Evolutionary conservation across 2,113 vertebrate species (phyloP).

Genomic region (Varanus komodoensis): DNA sequence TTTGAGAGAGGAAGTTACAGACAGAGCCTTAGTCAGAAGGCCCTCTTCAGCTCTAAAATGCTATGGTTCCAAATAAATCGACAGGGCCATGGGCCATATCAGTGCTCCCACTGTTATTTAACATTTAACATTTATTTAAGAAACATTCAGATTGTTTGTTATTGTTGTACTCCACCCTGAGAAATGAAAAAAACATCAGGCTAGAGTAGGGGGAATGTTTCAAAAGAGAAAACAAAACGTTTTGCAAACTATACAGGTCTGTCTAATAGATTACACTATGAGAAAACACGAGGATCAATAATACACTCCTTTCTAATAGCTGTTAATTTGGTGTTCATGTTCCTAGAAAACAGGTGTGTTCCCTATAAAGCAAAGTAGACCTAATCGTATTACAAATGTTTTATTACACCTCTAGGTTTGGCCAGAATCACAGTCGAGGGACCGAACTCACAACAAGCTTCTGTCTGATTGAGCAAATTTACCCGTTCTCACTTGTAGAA

Average conservation of each 20-base stretch:
- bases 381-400: neutral
- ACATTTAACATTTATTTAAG: too few species aligned
- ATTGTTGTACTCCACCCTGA: too few species aligned
- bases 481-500: neutral
- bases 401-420: neutral
- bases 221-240: neutral
- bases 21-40: too few species aligned
- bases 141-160: too few species aligned
- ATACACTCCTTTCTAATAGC: neutral
- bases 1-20: too few species aligned
- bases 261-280: neutral
- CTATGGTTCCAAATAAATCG: neutral
- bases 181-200: too few species aligned
- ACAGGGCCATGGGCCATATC: neutral
- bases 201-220: neutral
- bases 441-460: neutral
- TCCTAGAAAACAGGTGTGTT: neutral
- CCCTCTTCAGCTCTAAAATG: too few species aligned
- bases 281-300: neutral
- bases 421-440: neutral
- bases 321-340: neutral
- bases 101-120: too few species aligned
- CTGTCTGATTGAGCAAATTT: slow-evolving; percentile 9
- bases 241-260: neutral
- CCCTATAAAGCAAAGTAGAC: neutral